These are phyloP conservation scores for Sciurus vulgaris DNA, from an alignment of 2,797 vertebrate species.

Conservation along the genomic window DNA sequence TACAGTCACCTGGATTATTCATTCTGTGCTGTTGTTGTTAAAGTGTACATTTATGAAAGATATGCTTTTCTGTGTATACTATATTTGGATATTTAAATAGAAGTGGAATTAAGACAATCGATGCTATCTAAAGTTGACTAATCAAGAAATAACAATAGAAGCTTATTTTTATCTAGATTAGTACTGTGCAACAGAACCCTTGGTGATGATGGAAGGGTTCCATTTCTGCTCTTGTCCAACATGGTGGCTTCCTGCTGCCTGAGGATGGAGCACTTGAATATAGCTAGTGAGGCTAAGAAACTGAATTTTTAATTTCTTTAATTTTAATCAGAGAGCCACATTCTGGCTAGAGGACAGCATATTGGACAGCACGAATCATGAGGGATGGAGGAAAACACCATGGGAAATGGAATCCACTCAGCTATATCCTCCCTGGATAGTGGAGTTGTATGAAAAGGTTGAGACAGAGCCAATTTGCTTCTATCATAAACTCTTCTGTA, in stretches of 20 bases:
- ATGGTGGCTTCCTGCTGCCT: background rate
- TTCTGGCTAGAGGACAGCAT: background rate
- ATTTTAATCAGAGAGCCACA: conserved; percentile 18
- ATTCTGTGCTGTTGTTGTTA: background rate
- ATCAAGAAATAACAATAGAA: background rate
- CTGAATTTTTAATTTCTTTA: conserved; percentile 1
- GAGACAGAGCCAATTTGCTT: background rate
- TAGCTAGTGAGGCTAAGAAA: background rate
- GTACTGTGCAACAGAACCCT: background rate
- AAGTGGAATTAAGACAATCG: background rate
- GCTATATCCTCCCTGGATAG: background rate
- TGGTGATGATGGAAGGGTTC: background rate
- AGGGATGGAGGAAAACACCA: background rate
- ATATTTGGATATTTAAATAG: conserved; percentile 22
- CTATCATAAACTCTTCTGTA: background rate
- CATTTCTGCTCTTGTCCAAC: background rate
- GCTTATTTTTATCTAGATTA: background rate
- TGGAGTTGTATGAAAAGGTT: background rate
- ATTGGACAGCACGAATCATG: background rate
- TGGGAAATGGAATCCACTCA: background rate
- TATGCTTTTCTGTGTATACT: background rate
- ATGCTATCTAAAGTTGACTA: background rate
- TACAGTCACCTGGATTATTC: background rate
- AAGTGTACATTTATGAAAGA: background rate
- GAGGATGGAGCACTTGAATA: background rate